Evolutionary conservation across 1,140 invertebrate species (phyloP).

Genomic region (Pachypeltis micranthus): DNA sequence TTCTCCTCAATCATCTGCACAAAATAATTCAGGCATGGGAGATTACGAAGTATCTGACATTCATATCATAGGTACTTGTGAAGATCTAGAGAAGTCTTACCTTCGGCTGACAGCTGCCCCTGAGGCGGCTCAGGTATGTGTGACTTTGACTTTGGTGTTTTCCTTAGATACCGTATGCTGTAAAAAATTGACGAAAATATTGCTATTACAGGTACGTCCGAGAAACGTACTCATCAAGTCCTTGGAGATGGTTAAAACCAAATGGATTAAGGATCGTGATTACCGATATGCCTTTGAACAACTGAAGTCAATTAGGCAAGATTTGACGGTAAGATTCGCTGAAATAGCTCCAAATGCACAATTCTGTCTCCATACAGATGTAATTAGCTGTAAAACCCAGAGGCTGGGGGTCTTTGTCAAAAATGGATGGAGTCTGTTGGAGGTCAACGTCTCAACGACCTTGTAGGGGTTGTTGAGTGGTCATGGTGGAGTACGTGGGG

Average conservation of each 20-base stretch:
- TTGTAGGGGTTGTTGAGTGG: not conserved
- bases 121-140: conserved; percentile 36
- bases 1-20: conserved; percentile 23
- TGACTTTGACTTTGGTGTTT: no score
- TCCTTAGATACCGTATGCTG: no score
- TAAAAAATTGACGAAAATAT: no score
- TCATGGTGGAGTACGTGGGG: not conserved
- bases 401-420: no score
- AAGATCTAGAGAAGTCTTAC: conserved; percentile 88
- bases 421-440: no score
- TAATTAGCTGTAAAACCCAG: no score
- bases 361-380: no score
- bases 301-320: conserved; percentile 95
- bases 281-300: conserved; percentile 96
- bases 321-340: conserved; percentile 71
- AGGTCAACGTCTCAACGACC: no score
- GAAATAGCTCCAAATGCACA: not conserved
- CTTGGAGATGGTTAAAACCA: conserved; percentile 76
- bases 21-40: conserved; percentile 36
- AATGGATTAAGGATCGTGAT: conserved; percentile 80
- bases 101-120: conserved; percentile 70
- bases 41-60: conserved; percentile 70
- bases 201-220: conserved; percentile 7
- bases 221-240: conserved; percentile 60
- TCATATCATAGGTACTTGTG: conserved; percentile 86